phyloP scores from a whole-genome alignment of 2,113 vertebrate genomes.

The Oryzias javanicus region DNA sequence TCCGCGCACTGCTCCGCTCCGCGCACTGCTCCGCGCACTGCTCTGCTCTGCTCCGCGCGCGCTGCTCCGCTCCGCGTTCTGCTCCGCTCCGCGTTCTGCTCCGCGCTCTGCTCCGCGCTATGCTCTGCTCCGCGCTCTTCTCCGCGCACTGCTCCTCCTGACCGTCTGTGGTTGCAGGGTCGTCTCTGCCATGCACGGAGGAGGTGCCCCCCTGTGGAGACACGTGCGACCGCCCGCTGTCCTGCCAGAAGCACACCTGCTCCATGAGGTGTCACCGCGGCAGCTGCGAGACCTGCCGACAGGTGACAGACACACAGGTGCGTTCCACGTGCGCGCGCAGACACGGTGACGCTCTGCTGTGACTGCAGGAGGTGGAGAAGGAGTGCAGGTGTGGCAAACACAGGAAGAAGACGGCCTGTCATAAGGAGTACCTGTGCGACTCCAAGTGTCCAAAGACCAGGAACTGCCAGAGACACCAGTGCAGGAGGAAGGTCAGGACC shows the following conservation, averaged over 20 bases:
- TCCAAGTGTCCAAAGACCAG: slow-evolving; percentile 88
- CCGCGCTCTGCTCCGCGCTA: not conserved
- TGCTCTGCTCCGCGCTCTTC: not conserved
- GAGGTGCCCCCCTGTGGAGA: slow-evolving; percentile 93
- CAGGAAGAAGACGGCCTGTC: slow-evolving; percentile 86
- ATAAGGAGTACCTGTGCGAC: slow-evolving; percentile 93
- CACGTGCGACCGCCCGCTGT: slow-evolving; percentile 88
- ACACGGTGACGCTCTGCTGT: slow-evolving; percentile 1
- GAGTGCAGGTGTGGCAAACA: slow-evolving; percentile 93
- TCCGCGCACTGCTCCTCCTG: not conserved
- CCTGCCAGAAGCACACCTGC: slow-evolving; percentile 91
- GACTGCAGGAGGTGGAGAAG: slow-evolving; percentile 89
- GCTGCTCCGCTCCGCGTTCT: no score
- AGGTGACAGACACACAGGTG: slow-evolving; percentile 73
- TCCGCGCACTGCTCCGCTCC: no score
- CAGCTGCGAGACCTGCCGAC: slow-evolving; percentile 92
- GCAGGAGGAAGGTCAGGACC: slow-evolving; percentile 86
- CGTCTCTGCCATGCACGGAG: slow-evolving; percentile 90
- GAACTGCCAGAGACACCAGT: slow-evolving; percentile 91
- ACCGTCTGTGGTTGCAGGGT: slow-evolving; percentile 73
- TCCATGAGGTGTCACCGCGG: slow-evolving; percentile 95
- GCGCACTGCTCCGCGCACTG: no score
- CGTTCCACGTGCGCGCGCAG: not conserved
- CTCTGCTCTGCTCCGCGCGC: no score
- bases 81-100: not conserved